Base-by-base conservation (phyloP, 2,113 vertebrate species). In the Notothenia rossii region DNA sequence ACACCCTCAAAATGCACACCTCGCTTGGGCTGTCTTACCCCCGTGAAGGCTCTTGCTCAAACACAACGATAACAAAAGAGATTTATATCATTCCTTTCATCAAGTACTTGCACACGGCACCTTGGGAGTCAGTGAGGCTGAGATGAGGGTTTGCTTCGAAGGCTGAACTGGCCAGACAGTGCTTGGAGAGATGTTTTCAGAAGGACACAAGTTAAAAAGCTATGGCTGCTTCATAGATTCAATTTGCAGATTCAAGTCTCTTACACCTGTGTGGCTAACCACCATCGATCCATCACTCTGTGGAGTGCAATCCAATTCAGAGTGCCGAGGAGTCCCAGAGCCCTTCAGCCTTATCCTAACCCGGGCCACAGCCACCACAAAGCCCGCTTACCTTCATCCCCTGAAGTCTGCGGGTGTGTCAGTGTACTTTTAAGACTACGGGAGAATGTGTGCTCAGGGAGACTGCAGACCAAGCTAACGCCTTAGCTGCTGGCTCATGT, bases 361-460 rank as follows among this genome's bases (percentile, higher is more conserved):
- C 84, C 83, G 82, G 88, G 88, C 89, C 84, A 87, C 83, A 93
- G 77, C 81, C 83, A 77, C 79, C 87, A 82, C 83, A 93, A 93
- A 94, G 89, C 91, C 91, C 86, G 82, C 90, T 94, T 92, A 93
- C 89, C 88, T 91, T 88, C 90, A 92, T 90, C 89, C 88, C 84
- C 86, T 80, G 25, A 86, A 90, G 89, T 89, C 85, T 81, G 69
- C 20, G 10, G 72, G 88, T 85, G 89, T 86, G 81, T 89, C 72
- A 84, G 70, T 85, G 87, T 84, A 78, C 72, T 75, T 79, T 51
- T 75, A 59, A 66, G 83, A 68, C 64, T 71, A 7, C 1, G 66
- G 80, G 88, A 85, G 74, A 63, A 45, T 51, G 72, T 77, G 83
- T 81, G 85, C 78, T 75, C 20, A 54, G 74, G 67, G 71, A 89